phyloP scores from a whole-genome alignment of 2,888 invertebrate species.

The Lycia hirtaria region DNA sequence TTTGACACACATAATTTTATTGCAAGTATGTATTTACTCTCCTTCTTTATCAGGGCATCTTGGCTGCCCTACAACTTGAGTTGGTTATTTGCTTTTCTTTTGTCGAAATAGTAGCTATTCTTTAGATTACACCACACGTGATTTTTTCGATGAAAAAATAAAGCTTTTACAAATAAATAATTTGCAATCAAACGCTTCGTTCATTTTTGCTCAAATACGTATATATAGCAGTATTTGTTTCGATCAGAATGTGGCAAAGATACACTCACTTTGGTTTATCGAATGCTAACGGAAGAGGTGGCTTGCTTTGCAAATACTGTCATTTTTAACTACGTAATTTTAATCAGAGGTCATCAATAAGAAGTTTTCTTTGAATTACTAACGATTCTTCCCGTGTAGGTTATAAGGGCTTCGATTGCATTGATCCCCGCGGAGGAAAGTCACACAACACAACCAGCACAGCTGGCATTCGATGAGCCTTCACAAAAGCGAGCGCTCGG shows the following conservation, averaged over 20 bases:
- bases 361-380: not conserved
- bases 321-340: too few species aligned
- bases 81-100: conserved; percentile 20
- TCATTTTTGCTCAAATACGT: too few species aligned
- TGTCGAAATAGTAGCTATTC: conserved; percentile 7
- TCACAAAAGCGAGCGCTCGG: conserved; percentile 66
- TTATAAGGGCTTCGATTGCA: conserved; percentile 12
- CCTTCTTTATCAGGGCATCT: conserved; percentile 49
- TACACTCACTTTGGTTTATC: too few species aligned
- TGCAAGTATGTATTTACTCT: conserved; percentile 61
- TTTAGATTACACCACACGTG: not conserved
- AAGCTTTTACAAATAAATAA: too few species aligned
- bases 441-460: conserved; percentile 37
- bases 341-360: too few species aligned
- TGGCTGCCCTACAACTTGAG: conserved; percentile 35
- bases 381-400: conserved; percentile 1
- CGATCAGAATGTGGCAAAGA: too few species aligned
- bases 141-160: not conserved
- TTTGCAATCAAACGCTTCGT: too few species aligned
- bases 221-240: too few species aligned
- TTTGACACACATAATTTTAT: conserved; percentile 76
- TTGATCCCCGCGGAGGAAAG: conserved; percentile 36
- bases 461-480: conserved; percentile 50
- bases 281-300: too few species aligned
- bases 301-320: too few species aligned